These are phyloP conservation scores for Anneissia japonica DNA, from an alignment of 35 echinoderm and acorn worm species.

Conservation along the genomic window DNA sequence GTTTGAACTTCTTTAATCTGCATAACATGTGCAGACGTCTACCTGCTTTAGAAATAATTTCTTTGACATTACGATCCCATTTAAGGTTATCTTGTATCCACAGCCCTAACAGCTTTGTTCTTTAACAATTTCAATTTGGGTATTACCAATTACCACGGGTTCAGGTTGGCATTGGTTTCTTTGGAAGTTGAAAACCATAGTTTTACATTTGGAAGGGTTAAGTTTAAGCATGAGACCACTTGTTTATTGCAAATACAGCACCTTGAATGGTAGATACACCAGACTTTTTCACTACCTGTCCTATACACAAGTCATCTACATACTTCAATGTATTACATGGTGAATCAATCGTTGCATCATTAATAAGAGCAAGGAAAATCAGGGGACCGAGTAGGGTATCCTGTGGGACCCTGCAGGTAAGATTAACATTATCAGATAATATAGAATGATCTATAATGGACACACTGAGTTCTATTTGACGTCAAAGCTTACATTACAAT, in stretches of 20 bases:
- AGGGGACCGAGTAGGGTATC: background rate
- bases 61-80: background rate
- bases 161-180: no score
- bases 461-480: background rate
- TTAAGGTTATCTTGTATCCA: background rate
- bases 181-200: background rate
- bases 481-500: background rate
- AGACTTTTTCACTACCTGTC: background rate
- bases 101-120: background rate
- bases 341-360: background rate
- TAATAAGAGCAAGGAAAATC: background rate
- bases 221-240: background rate
- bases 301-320: background rate
- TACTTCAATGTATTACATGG: background rate
- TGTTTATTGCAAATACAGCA: background rate
- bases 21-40: background rate
- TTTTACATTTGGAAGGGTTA: background rate
- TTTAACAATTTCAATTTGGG: background rate
- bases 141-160: background rate
- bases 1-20: no score
- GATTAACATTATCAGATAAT: background rate
- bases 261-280: background rate
- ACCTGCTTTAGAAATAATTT: background rate
- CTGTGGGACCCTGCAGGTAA: background rate
- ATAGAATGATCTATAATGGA: background rate